Base-by-base conservation (phyloP, 2,888 invertebrate genomes). In the Liodrosophila aerea region DNA sequence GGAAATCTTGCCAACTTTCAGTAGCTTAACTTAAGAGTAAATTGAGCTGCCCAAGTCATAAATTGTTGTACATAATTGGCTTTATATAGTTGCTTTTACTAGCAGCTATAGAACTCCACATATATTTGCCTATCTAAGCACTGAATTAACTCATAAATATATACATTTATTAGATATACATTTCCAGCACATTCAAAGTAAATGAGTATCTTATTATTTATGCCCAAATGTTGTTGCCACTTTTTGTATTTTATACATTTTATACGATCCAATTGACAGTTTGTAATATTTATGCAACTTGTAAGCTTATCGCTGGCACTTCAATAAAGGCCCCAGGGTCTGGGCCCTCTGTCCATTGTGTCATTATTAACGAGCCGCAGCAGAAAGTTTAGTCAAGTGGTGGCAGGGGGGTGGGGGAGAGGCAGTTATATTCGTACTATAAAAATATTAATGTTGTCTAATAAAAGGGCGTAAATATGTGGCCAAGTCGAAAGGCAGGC, bases 361-460 rank as follows among this genome's bases (percentile, higher is more conserved):
- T 61, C 76, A 77, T 76, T 76, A 84, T 82, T 84, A 81, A 82
- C 86, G 82, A 77, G 64, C 43, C 66, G 76, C 65, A 67, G 47
- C 58, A 39, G 40, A 61, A 71, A 72, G 54, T 65, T 64, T 40
- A 15, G 8, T 4, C 30, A 8, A 1, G 29, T 27, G 29, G 11
- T n/a, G 33, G 15, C 11, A 49, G 27, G 29, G 16, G 16, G 9
- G 5, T 8, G n/a, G n/a, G 5, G 9, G 63, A 27, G 9, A 11
- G 22, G 27, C 34, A 40, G 37, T 34, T 53, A 61, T 76, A n/a
- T n/a, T n/a, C n/a, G n/a, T n/a, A 63, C 76, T 76, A 80, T 77
- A 77, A 83, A 77, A 77, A 74, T 76, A 81, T 85, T 78, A 85
- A 86, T 74, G 82, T 54, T 40, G 34, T 45, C 63, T 45, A 75